Conservation (phyloP, 2,113 vertebrate genomes). For the Hemiprocne comata region DNA sequence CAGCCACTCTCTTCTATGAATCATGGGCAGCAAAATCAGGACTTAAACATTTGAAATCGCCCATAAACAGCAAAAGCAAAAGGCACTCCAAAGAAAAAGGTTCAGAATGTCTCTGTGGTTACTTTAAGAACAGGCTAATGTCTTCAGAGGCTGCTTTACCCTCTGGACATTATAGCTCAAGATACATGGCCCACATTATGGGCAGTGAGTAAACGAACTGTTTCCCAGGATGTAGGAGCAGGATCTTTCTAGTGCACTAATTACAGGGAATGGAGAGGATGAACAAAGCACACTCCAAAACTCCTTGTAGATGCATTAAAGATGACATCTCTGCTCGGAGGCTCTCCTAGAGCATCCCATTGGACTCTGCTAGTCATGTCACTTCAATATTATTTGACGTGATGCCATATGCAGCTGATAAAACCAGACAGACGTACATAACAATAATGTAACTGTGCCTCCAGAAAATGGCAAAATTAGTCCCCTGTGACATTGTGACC, state of each 20-base stretch:
- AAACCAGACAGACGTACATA: slow-evolving; percentile 26
- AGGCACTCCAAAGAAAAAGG: not conserved
- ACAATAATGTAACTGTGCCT: not conserved
- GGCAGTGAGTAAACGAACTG: not conserved
- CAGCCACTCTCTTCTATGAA: not conserved
- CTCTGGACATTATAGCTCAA: not conserved
- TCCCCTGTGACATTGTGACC: slow-evolving; percentile 38
- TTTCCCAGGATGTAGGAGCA: slow-evolving; percentile 15
- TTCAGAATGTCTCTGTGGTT: not conserved
- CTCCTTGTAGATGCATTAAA: slow-evolving; percentile 11
- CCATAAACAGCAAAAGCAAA: not conserved
- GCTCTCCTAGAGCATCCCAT: slow-evolving; percentile 14
- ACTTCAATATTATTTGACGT: slow-evolving; percentile 19
- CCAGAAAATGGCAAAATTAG: slow-evolving; percentile 52
- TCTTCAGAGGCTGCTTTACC: not conserved
- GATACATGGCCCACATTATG: not conserved
- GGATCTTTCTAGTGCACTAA: not conserved
- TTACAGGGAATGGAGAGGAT: not conserved
- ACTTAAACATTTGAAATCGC: not conserved
- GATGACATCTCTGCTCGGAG: slow-evolving; percentile 35
- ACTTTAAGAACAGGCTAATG: not conserved
- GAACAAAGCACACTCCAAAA: slow-evolving; percentile 28
- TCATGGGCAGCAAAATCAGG: not conserved
- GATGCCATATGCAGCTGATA: not conserved
- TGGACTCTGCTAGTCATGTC: not conserved